These are phyloP conservation scores for Trichosurus vulpecula DNA, from an alignment of 2,797 vertebrate genomes.

Conservation along the genomic window DNA sequence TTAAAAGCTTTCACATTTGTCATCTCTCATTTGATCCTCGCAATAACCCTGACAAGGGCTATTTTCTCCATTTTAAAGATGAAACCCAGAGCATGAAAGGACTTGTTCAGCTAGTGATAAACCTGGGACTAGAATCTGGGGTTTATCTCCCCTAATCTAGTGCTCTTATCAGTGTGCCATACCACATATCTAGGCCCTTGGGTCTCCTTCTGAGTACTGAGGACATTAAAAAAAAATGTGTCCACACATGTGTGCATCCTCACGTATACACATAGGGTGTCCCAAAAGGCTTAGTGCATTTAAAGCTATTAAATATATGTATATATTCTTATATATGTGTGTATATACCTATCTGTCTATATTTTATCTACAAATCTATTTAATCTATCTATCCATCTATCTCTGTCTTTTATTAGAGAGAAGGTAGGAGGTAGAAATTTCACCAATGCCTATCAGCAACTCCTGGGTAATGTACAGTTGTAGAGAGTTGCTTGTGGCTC, in stretches of 20 bases:
- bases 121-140: neutral
- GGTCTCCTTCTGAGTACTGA: neutral
- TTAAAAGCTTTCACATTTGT: neutral
- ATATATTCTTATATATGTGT: neutral
- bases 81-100: neutral
- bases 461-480: neutral
- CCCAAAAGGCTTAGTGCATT: neutral
- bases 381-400: neutral
- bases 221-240: neutral
- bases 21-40: neutral
- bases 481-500: neutral
- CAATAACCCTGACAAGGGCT: neutral
- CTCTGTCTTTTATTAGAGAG: neutral
- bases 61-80: neutral
- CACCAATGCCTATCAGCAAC: neutral
- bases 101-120: neutral
- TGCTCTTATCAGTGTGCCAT: neutral
- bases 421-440: neutral
- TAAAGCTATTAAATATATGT: neutral
- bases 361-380: neutral
- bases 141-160: neutral
- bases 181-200: neutral
- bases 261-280: neutral
- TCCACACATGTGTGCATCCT: neutral
- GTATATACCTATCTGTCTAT: neutral